phyloP scores from a whole-genome alignment of 2,888 invertebrate genomes.

The Aradus depressus region DNA sequence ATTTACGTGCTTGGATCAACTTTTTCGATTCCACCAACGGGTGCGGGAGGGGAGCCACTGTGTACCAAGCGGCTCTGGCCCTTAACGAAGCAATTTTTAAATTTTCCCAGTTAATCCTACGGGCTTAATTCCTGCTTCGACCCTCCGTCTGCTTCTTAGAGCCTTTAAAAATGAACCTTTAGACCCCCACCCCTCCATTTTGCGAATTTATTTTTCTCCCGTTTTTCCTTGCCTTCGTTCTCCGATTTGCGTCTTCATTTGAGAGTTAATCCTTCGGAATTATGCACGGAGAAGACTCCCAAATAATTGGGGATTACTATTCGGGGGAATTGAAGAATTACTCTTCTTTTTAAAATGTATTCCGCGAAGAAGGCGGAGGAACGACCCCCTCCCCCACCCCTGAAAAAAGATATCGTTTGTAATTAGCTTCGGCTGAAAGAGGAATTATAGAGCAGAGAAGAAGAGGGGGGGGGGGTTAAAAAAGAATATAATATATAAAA shows the following conservation, averaged over 20 bases:
- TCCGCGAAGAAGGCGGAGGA: conserved; percentile 1
- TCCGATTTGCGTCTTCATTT: conserved; percentile 22
- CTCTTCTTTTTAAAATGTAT: conserved; percentile 22
- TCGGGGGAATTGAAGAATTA: conserved; percentile 27
- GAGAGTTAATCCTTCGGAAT: conserved; percentile 26
- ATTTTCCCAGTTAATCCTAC: conserved; percentile 31
- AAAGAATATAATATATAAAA: background rate
- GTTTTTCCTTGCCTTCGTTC: conserved; percentile 11
- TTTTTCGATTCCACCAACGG: conserved; percentile 27
- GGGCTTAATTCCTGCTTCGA: conserved; percentile 32
- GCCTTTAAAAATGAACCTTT: conserved; percentile 26
- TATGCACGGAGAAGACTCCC: conserved; percentile 12
- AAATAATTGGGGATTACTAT: conserved; percentile 27
- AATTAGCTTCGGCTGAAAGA: conserved; percentile 8
- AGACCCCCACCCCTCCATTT: no score
- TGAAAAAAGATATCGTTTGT: conserved; percentile 12
- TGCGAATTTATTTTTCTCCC: conserved; percentile 20
- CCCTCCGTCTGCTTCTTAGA: background rate
- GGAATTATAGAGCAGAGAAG: background rate
- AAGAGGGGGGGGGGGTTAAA: background rate
- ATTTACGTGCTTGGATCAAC: conserved; percentile 32
- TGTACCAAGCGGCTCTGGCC: conserved; percentile 24
- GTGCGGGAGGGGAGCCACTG: conserved; percentile 6
- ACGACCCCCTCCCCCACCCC: background rate
- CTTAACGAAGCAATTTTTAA: conserved; percentile 30